Conservation (phyloP, 2,888 invertebrate genomes). For the Hipparchia semele region DNA sequence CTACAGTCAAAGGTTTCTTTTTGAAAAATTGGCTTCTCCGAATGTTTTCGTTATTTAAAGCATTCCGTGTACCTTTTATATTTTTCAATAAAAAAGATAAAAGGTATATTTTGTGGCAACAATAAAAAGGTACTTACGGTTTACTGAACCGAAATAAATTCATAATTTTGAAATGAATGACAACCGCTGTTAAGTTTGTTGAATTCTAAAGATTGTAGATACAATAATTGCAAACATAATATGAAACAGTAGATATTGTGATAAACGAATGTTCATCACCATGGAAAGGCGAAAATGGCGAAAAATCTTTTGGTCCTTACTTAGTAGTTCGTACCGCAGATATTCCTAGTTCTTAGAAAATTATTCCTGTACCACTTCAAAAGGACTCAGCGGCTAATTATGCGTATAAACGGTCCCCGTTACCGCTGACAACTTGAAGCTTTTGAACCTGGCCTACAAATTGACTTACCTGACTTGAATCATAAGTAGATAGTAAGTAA, state of each 20-base stretch:
- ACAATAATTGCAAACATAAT: background rate
- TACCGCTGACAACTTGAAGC: background rate
- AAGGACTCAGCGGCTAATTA: background rate
- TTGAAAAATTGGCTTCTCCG: too few species aligned
- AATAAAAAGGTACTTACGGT: too few species aligned
- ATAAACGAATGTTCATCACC: background rate
- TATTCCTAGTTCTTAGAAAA: background rate
- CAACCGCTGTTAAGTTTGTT: too few species aligned
- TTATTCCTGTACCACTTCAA: conserved; percentile 9
- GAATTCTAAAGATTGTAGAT: background rate
- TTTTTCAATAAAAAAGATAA: too few species aligned
- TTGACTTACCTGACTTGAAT: background rate
- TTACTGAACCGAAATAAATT: too few species aligned
- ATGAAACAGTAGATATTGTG: background rate
- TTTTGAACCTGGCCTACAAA: conserved; percentile 8
- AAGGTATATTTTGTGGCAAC: too few species aligned
- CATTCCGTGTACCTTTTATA: too few species aligned
- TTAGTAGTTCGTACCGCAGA: background rate
- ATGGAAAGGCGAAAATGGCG: background rate
- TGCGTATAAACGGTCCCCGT: background rate
- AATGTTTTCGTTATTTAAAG: too few species aligned
- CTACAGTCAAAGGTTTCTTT: too few species aligned
- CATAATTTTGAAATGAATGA: too few species aligned
- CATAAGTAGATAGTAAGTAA: too few species aligned
- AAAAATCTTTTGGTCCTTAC: background rate